Percentiles rank a stretch among this genome's conserved stretches.
These are phyloP conservation scores for Mantis religiosa DNA, from an alignment of 2,888 invertebrate species.

Conservation along the genomic window DNA sequence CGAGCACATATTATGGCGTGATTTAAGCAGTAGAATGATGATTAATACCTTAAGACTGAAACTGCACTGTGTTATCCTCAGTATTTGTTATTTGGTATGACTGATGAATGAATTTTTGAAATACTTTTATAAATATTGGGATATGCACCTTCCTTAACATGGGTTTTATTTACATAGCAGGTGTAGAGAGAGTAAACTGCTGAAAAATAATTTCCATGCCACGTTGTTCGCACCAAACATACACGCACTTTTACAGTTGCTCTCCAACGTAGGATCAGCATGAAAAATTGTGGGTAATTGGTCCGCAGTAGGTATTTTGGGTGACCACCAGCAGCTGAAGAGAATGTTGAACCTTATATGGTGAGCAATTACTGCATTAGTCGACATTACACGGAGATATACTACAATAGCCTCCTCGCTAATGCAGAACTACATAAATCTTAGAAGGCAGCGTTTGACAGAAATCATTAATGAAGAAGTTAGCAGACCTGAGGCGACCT, in stretches of 20 bases:
- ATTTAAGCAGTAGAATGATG: too few species aligned
- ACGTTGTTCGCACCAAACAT: neutral
- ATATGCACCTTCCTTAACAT: too few species aligned
- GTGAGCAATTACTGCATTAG: neutral
- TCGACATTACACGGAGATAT: neutral
- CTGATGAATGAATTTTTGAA: too few species aligned
- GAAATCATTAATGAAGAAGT: neutral
- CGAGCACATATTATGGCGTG: too few species aligned
- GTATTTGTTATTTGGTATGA: too few species aligned
- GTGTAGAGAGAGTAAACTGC: too few species aligned
- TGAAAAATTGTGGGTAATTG: neutral
- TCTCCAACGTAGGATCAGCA: neutral
- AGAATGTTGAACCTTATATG: neutral
- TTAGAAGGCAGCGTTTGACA: neutral
- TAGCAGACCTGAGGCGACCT: neutral
- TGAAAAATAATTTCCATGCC: too few species aligned
- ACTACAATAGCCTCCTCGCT: neutral
- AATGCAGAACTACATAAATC: neutral
- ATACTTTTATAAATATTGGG: too few species aligned
- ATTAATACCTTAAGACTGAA: too few species aligned
- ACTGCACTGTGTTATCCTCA: too few species aligned
- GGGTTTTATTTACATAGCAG: too few species aligned
- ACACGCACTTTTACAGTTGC: neutral
- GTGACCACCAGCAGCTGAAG: neutral
- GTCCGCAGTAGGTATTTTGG: neutral